Conservation (phyloP, 1,140 invertebrate species). For the Drosophila athabasca region DNA sequence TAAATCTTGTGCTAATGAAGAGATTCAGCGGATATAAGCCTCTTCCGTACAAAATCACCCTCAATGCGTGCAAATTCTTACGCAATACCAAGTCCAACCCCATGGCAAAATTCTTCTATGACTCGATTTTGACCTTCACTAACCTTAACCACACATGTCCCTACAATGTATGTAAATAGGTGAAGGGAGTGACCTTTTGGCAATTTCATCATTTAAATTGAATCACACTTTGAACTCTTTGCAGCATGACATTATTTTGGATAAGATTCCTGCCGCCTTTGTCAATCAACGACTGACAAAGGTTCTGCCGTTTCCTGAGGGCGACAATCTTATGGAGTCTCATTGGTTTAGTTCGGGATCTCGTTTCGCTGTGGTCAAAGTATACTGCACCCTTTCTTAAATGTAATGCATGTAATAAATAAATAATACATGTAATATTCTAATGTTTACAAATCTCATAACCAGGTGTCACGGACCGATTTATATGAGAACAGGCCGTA, state of each 20-base stretch:
- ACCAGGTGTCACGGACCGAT: too few species aligned
- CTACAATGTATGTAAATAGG: conserved; percentile 12
- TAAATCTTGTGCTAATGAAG: conserved; percentile 4
- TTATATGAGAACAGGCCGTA: too few species aligned
- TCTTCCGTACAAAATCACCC: background rate
- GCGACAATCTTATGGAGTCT: conserved; percentile 13
- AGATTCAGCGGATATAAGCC: conserved; percentile 14
- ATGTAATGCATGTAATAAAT: background rate
- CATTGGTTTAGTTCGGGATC: background rate
- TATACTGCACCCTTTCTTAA: background rate
- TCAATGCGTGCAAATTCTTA: background rate
- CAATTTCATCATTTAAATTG: background rate
- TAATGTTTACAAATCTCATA: too few species aligned
- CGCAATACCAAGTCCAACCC: background rate
- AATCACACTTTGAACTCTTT: background rate
- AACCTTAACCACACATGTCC: conserved; percentile 10
- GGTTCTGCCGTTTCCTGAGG: conserved; percentile 12
- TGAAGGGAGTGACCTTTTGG: background rate
- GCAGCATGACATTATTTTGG: background rate
- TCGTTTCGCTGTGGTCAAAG: too few species aligned
- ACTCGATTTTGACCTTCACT: background rate
- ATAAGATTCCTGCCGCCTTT: conserved; percentile 8
- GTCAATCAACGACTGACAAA: background rate
- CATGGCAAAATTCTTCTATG: background rate
- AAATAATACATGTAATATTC: too few species aligned